Conservation (phyloP, 1,140 invertebrate genomes). For the Drosophila jambulina region DNA sequence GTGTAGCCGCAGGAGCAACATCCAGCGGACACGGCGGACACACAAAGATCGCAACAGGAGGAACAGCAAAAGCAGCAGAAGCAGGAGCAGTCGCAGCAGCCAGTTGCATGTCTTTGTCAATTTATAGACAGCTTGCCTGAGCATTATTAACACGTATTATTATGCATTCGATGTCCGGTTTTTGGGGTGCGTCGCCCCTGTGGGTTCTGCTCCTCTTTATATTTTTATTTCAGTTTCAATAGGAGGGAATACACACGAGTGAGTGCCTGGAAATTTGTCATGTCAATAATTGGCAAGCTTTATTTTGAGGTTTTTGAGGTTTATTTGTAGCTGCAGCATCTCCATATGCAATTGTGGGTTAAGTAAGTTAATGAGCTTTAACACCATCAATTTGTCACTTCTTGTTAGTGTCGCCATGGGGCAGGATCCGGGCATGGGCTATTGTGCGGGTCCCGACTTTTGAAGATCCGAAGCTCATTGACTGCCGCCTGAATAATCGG, state of each 20-base stretch:
- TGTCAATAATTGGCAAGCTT: slow-evolving; percentile 82
- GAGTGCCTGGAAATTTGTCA: slow-evolving; percentile 73
- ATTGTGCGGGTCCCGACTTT: slow-evolving; percentile 2
- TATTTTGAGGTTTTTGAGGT: slow-evolving; percentile 76
- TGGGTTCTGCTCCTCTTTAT: slow-evolving; percentile 17
- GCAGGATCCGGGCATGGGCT: slow-evolving; percentile 9
- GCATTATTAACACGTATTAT: slow-evolving; percentile 84
- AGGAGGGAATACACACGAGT: slow-evolving; percentile 35
- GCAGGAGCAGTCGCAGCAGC: slow-evolving; percentile 36
- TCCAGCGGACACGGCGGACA: slow-evolving; percentile 29
- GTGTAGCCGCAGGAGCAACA: slow-evolving; percentile 22
- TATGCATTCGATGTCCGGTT: slow-evolving; percentile 65
- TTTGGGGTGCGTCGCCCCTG: slow-evolving; percentile 42
- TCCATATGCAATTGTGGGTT: slow-evolving; percentile 46
- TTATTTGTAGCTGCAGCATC: slow-evolving; percentile 19
- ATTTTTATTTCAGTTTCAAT: slow-evolving; percentile 38
- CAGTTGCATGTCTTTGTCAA: slow-evolving; percentile 84
- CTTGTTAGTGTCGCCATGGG: slow-evolving; percentile 79
- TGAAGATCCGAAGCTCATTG: not conserved
- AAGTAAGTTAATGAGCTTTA: slow-evolving; percentile 84
- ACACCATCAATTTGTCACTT: slow-evolving; percentile 85
- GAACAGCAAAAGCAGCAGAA: slow-evolving; percentile 12
- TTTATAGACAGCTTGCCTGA: slow-evolving; percentile 83
- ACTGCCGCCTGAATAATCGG: slow-evolving; percentile 14
- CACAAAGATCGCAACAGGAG: slow-evolving; percentile 19